Conservation (phyloP, 1,140 invertebrate species). For the Platyscapa corneri region DNA sequence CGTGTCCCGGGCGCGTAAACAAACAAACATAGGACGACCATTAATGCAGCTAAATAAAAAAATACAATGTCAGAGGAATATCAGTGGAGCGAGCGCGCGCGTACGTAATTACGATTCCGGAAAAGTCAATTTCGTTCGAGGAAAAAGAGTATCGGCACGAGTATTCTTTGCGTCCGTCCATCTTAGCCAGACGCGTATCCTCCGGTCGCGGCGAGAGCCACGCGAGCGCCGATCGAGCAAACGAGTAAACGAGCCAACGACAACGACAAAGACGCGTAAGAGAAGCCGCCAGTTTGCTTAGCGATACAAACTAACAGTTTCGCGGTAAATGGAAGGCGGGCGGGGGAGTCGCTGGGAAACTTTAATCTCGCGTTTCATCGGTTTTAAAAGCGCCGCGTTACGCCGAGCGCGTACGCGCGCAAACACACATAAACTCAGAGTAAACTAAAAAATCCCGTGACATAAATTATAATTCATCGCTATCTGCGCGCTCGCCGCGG, state of each 20-base stretch:
- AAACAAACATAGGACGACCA: neutral
- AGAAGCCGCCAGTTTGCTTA: constrained; percentile 39
- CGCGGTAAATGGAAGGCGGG: neutral
- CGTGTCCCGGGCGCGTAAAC: neutral
- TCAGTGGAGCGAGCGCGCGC: neutral
- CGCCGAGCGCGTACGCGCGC: neutral
- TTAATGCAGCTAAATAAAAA: neutral
- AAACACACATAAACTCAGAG: neutral
- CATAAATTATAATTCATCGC: constrained; percentile 31
- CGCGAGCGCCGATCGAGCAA: neutral
- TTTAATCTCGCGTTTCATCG: neutral
- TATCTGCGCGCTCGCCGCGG: neutral
- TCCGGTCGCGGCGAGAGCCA: neutral
- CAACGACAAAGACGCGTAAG: neutral
- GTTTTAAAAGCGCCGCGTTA: neutral
- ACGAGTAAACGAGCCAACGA: constrained; percentile 9
- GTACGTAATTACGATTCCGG: neutral
- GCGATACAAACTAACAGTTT: constrained; percentile 37
- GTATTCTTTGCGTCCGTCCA: too few species aligned
- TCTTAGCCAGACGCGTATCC: too few species aligned
- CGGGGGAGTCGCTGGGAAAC: neutral
- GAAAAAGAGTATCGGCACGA: neutral
- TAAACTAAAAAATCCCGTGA: constrained; percentile 12
- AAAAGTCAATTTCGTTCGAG: constrained; percentile 6
- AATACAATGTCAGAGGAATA: neutral